Percentiles rank a stretch among this genome's conserved stretches.
These are phyloP conservation scores for Scaptomyza hsui DNA, from an alignment of 1,140 invertebrate genomes.

Conservation along the genomic window DNA sequence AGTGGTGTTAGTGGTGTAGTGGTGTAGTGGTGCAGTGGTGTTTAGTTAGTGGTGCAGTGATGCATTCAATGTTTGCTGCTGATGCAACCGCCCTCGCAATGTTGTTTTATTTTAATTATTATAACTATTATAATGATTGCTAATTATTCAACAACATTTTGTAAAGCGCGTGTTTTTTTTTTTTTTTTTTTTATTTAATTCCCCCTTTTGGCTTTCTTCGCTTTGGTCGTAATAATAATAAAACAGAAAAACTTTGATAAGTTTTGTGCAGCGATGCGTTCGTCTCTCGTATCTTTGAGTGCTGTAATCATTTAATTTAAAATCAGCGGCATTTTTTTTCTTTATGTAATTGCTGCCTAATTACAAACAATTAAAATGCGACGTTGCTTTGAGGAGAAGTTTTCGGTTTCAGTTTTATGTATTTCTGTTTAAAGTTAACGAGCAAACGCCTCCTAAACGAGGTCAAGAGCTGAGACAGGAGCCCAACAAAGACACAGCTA, in stretches of 20 bases:
- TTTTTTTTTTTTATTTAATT: background rate
- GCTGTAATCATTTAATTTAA: slow-evolving; percentile 74
- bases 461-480: slow-evolving; percentile 71
- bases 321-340: slow-evolving; percentile 72
- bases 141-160: slow-evolving; percentile 79
- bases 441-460: slow-evolving; percentile 45
- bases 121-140: slow-evolving; percentile 74
- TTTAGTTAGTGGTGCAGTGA: slow-evolving; percentile 24
- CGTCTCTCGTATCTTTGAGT: slow-evolving; percentile 22
- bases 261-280: slow-evolving; percentile 53
- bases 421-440: slow-evolving; percentile 33
- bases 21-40: slow-evolving; percentile 54
- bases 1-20: slow-evolving; percentile 67
- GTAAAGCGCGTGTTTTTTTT: slow-evolving; percentile 43
- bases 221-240: slow-evolving; percentile 17
- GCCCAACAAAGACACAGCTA: slow-evolving; percentile 22
- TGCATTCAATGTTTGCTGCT: slow-evolving; percentile 39
- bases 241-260: slow-evolving; percentile 31
- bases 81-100: slow-evolving; percentile 75
- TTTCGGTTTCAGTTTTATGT: slow-evolving; percentile 30
- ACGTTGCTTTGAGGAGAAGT: slow-evolving; percentile 49
- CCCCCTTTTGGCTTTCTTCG: slow-evolving; percentile 10
- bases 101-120: slow-evolving; percentile 51
- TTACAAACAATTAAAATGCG: slow-evolving; percentile 76
- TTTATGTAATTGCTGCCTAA: slow-evolving; percentile 77